Evolutionary conservation across 2,113 vertebrate genomes (phyloP).

Genomic region (Nyctereutes procyonoides): DNA sequence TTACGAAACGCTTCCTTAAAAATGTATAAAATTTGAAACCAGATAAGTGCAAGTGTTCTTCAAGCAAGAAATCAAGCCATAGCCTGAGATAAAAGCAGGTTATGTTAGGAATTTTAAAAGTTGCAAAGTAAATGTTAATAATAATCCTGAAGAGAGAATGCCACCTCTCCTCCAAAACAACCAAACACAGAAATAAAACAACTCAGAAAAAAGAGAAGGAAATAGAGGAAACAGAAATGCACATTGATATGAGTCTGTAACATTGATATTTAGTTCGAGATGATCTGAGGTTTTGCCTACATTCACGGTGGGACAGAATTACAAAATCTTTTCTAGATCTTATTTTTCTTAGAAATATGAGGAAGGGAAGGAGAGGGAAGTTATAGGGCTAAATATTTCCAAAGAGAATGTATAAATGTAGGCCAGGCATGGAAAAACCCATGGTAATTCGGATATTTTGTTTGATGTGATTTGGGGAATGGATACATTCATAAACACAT

Average conservation of each 20-base stretch:
- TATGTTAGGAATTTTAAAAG: neutral
- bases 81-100: neutral
- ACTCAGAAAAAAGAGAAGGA: neutral
- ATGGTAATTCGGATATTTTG: neutral
- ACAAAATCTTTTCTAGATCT: neutral
- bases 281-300: neutral
- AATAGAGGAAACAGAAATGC: neutral
- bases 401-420: neutral
- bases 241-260: neutral
- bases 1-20: neutral
- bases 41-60: neutral
- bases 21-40: neutral
- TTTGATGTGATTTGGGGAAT: neutral
- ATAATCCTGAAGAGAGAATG: neutral
- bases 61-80: neutral
- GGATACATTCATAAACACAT: neutral
- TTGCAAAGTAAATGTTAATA: neutral
- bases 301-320: neutral
- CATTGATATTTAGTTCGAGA: neutral
- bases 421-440: neutral
- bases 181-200: neutral
- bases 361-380: fast-evolving
- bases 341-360: neutral
- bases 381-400: neutral
- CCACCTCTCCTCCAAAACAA: neutral